Evolutionary conservation across 2,888 invertebrate genomes (phyloP).

Genomic region (Dicycla oo): DNA sequence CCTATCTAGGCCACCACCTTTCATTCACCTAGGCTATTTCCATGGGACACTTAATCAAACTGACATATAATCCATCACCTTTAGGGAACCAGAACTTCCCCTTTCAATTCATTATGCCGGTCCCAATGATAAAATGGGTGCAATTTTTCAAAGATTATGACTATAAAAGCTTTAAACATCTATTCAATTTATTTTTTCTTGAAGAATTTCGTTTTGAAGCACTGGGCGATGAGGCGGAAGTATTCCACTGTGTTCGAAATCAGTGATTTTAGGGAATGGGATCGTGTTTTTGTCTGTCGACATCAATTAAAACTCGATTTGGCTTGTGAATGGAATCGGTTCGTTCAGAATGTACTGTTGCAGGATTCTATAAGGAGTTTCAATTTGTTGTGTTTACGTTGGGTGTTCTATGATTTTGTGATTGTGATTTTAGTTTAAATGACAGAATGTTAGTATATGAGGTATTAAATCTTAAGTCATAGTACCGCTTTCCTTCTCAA

Average conservation of each 20-base stretch:
- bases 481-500: background rate
- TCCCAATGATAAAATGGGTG: slow-evolving; percentile 73
- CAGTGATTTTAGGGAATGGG: slow-evolving; percentile 55
- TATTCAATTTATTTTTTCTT: slow-evolving; percentile 61
- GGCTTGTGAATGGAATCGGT: slow-evolving; percentile 38
- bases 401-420: slow-evolving; percentile 5
- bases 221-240: slow-evolving; percentile 51
- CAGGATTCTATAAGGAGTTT: slow-evolving; percentile 33
- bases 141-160: slow-evolving; percentile 77
- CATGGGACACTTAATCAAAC: slow-evolving; percentile 69
- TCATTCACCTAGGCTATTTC: slow-evolving; percentile 59
- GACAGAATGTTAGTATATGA: background rate
- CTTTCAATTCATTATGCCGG: slow-evolving; percentile 76
- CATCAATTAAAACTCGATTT: slow-evolving; percentile 65
- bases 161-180: slow-evolving; percentile 67
- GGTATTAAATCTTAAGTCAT: background rate
- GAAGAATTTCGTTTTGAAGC: slow-evolving; percentile 37
- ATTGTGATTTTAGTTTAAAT: slow-evolving; percentile 3
- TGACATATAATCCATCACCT: slow-evolving; percentile 78
- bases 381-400: slow-evolving; percentile 29
- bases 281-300: slow-evolving; percentile 57
- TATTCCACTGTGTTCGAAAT: slow-evolving; percentile 47
- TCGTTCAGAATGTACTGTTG: slow-evolving; percentile 21
- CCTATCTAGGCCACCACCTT: slow-evolving; percentile 45
- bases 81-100: slow-evolving; percentile 67